Evolutionary conservation across 2,888 invertebrate species (phyloP).

Genomic region (Phanerotoma sp.): DNA sequence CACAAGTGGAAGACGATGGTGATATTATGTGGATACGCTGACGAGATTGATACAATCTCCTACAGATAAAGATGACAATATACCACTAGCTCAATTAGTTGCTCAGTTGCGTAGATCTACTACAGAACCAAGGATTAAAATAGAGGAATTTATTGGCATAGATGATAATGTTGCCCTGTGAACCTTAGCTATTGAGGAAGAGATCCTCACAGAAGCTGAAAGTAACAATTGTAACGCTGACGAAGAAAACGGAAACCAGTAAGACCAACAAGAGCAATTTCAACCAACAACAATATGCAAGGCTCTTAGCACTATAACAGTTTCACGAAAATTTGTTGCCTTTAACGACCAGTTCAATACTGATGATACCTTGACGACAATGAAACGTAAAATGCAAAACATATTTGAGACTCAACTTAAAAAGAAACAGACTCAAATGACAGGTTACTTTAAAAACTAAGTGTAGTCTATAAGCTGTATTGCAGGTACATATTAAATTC

Average conservation of each 20-base stretch:
- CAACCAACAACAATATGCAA: not conserved
- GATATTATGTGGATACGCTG: not conserved
- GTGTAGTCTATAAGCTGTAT: too few species aligned
- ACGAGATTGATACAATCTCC: not conserved
- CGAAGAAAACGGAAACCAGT: not conserved
- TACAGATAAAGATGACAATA: not conserved
- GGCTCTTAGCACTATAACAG: not conserved
- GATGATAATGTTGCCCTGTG: not conserved
- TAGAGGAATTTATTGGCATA: not conserved
- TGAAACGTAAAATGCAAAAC: not conserved
- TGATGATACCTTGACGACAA: constrained; percentile 1
- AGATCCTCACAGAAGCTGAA: not conserved
- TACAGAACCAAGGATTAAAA: not conserved
- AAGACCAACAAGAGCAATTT: not conserved
- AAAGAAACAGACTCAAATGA: constrained; percentile 2
- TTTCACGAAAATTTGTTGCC: too few species aligned
- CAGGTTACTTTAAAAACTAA: not conserved
- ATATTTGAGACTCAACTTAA: not conserved
- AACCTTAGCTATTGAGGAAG: not conserved
- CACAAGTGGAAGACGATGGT: not conserved
- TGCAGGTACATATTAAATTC: not conserved
- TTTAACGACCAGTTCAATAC: not conserved
- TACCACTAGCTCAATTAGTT: not conserved
- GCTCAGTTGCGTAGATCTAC: not conserved
- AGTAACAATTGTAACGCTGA: not conserved